Evolutionary conservation across 1,140 invertebrate species (phyloP).

Genomic region (Hesperophylax magnus): DNA sequence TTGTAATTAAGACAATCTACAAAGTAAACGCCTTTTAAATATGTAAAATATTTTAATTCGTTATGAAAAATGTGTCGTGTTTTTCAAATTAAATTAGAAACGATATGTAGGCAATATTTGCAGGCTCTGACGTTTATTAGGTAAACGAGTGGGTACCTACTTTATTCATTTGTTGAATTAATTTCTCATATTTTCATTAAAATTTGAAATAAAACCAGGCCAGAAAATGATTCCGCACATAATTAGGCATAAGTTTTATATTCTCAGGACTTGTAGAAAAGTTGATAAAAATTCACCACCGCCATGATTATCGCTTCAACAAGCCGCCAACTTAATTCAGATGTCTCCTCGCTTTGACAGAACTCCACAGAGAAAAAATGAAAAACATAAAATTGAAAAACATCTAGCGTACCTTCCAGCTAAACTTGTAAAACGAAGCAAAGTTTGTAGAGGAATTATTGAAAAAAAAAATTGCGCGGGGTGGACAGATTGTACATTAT

Average conservation of each 20-base stretch:
- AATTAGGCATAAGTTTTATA: slow-evolving; percentile 24
- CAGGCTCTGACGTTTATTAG: no score
- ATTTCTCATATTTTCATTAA: no score
- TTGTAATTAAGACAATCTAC: no score
- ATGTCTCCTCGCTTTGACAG: slow-evolving; percentile 54
- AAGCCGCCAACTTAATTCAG: slow-evolving; percentile 54
- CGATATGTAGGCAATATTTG: no score
- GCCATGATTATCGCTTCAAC: slow-evolving; percentile 55
- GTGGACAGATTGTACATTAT: slow-evolving; percentile 27
- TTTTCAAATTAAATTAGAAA: no score
- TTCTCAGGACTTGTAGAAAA: slow-evolving; percentile 35
- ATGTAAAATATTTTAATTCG: no score
- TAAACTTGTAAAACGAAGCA: slow-evolving; percentile 26
- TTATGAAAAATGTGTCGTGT: no score
- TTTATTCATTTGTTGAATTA: no score
- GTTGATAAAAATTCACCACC: slow-evolving; percentile 48
- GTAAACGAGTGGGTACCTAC: no score
- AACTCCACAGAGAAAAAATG: slow-evolving; percentile 28
- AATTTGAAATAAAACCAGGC: no score
- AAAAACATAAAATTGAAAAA: slow-evolving; percentile 41
- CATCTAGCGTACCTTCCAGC: slow-evolving; percentile 33
- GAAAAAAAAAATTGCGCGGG: slow-evolving; percentile 16
- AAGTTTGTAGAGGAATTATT: slow-evolving; percentile 40
- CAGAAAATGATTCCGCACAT: not conserved
- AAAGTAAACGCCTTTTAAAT: no score